Conservation (phyloP, 1,140 invertebrate genomes). For the Choristoneura fumiferana region DNA sequence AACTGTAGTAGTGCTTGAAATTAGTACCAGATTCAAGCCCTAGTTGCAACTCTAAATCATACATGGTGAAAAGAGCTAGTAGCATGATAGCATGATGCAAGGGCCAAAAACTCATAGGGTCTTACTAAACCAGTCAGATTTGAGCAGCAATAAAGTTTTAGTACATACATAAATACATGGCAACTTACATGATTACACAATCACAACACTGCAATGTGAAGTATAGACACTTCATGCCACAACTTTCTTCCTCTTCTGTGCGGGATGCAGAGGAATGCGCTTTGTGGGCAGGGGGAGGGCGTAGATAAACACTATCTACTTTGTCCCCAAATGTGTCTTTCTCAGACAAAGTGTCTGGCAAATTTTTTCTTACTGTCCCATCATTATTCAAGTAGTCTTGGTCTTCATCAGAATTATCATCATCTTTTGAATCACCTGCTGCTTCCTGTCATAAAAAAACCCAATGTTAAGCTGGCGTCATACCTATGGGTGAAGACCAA, state of each 20-base stretch:
- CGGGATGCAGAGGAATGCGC: slow-evolving; percentile 37
- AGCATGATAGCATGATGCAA: no score
- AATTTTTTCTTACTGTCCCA: slow-evolving; percentile 33
- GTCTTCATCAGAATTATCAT: slow-evolving; percentile 25
- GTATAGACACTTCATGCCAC: slow-evolving; percentile 69
- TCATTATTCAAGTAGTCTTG: slow-evolving; percentile 42
- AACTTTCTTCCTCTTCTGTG: slow-evolving; percentile 59
- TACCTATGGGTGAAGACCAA: no score
- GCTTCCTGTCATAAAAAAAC: slow-evolving; percentile 47
- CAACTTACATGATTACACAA: slow-evolving; percentile 64
- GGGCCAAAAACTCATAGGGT: no score
- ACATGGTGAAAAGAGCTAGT: no score
- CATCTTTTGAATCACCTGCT: slow-evolving; percentile 41
- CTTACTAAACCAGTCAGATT: no score
- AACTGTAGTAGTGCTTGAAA: no score
- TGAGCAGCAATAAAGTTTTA: not conserved
- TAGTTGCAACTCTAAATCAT: no score
- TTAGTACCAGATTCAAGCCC: no score
- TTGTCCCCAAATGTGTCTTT: slow-evolving; percentile 46
- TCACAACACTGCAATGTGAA: slow-evolving; percentile 70
- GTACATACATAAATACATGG: slow-evolving; percentile 23
- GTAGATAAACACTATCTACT: slow-evolving; percentile 62
- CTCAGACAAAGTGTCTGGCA: slow-evolving; percentile 32
- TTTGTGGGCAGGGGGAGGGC: slow-evolving; percentile 52
- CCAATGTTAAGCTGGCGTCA: no score